Conservation (phyloP, 2,797 vertebrate genomes). For the Cossypha niveicapilla region DNA sequence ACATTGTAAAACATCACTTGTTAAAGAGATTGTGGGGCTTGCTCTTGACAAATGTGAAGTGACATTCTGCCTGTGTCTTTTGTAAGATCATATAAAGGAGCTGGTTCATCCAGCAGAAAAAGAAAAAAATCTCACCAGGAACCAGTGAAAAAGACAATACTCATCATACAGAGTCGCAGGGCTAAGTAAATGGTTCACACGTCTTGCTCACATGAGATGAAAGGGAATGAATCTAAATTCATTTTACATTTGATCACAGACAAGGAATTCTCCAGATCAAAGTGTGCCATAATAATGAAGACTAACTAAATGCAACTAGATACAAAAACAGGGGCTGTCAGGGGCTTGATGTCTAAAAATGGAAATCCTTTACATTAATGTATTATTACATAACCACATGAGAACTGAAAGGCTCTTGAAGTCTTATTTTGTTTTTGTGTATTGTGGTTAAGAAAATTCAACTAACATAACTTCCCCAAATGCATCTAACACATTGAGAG, state of each 20-base stretch:
- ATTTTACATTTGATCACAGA: conserved; percentile 70
- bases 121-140: conserved; percentile 59
- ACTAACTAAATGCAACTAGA: conserved; percentile 61
- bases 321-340: conserved; percentile 69
- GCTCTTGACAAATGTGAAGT: conserved; percentile 75
- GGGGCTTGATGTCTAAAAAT: conserved; percentile 62
- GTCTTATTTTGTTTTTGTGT: conserved; percentile 7
- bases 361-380: conserved; percentile 38
- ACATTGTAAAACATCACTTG: conserved; percentile 63
- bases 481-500: not conserved
- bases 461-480: not conserved
- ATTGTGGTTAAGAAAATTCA: not conserved
- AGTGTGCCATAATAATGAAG: conserved; percentile 68
- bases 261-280: conserved; percentile 74
- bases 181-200: conserved; percentile 69
- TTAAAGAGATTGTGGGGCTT: conserved; percentile 68
- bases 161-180: conserved; percentile 34
- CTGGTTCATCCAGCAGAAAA: conserved; percentile 57
- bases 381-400: conserved; percentile 48
- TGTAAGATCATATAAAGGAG: conserved; percentile 74
- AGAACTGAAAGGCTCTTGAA: not conserved
- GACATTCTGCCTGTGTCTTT: conserved; percentile 71
- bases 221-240: conserved; percentile 70
- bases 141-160: conserved; percentile 55
- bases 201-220: conserved; percentile 70